Evolutionary conservation across 92 coral and sea anemone species (phyloP).

Genomic region (Epizoanthus illoricatus): DNA sequence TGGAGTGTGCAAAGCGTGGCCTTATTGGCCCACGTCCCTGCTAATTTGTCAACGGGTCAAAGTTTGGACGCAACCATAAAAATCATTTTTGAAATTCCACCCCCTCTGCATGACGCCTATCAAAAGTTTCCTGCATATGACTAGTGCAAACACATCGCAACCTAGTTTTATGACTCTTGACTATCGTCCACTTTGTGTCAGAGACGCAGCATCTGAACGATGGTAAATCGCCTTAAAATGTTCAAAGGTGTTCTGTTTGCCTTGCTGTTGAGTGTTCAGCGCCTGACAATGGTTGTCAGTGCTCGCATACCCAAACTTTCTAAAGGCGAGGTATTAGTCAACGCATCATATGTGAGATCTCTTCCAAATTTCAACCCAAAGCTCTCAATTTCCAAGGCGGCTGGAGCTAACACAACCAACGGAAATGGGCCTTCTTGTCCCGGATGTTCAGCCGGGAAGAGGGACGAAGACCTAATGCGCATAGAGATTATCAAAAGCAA

Average conservation of each 20-base stretch:
- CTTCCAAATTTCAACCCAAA: not conserved
- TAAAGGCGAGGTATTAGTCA: conserved; percentile 5
- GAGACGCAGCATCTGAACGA: conserved; percentile 26
- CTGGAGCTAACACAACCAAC: not conserved
- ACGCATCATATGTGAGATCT: conserved; percentile 8
- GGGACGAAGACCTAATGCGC: conserved; percentile 23
- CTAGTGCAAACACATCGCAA: conserved; percentile 38
- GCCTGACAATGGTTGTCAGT: conserved; percentile 24
- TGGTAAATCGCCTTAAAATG: conserved; percentile 16
- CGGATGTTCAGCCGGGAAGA: conserved; percentile 37
- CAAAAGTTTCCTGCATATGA: conserved; percentile 38
- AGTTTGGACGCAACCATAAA: conserved; percentile 25
- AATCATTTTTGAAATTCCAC: conserved; percentile 42
- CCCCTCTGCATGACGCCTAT: conserved; percentile 29
- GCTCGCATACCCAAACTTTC: not conserved
- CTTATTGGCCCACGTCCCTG: conserved; percentile 15
- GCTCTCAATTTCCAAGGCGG: not conserved
- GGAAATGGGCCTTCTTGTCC: conserved; percentile 34
- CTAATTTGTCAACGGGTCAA: conserved; percentile 38
- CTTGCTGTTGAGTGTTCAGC: not conserved
- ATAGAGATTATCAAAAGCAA: conserved; percentile 13
- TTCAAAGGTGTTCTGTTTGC: not conserved
- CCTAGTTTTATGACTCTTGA: conserved; percentile 28
- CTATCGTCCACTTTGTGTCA: not conserved
- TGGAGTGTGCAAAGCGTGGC: conserved; percentile 12